These are phyloP conservation scores for Melitaea cinxia DNA, from an alignment of 1,140 invertebrate species.

Conservation along the genomic window DNA sequence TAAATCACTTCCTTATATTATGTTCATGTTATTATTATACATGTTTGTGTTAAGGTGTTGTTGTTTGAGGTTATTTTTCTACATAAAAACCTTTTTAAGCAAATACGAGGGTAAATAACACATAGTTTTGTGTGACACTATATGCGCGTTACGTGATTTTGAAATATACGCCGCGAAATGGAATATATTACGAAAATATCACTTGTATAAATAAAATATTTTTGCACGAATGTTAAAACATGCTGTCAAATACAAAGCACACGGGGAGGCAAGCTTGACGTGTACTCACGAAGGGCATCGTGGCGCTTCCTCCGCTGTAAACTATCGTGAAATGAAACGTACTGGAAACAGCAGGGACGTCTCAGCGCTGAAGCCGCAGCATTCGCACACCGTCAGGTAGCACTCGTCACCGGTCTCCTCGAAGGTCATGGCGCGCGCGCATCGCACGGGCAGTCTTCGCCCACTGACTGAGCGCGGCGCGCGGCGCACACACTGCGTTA, in stretches of 20 bases:
- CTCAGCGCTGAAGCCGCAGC: constrained; percentile 80
- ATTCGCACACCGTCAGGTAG: constrained; percentile 78
- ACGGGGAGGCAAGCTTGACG: constrained; percentile 46
- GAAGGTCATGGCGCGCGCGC: constrained; percentile 79
- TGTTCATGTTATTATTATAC: no score
- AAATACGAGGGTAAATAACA: no score
- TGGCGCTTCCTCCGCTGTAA: constrained; percentile 61
- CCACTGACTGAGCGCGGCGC: constrained; percentile 51
- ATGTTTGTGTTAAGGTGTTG: no score
- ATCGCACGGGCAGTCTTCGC: constrained; percentile 55
- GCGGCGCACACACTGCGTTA: constrained; percentile 29
- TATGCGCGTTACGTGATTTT: no score
- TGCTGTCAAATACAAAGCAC: constrained; percentile 25
- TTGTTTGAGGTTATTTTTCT: no score
- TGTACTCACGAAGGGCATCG: constrained; percentile 77
- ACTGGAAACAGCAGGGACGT: constrained; percentile 75
- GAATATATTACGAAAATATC: neutral
- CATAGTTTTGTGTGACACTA: no score
- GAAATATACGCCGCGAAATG: neutral
- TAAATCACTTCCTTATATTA: no score
- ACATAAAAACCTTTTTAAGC: no score
- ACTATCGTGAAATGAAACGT: constrained; percentile 75
- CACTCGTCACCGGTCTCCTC: constrained; percentile 73
- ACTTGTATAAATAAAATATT: neutral
- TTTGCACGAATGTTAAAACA: neutral